phyloP scores from a whole-genome alignment of 1,140 invertebrate genomes.

The Leptoteleia sp. region DNA sequence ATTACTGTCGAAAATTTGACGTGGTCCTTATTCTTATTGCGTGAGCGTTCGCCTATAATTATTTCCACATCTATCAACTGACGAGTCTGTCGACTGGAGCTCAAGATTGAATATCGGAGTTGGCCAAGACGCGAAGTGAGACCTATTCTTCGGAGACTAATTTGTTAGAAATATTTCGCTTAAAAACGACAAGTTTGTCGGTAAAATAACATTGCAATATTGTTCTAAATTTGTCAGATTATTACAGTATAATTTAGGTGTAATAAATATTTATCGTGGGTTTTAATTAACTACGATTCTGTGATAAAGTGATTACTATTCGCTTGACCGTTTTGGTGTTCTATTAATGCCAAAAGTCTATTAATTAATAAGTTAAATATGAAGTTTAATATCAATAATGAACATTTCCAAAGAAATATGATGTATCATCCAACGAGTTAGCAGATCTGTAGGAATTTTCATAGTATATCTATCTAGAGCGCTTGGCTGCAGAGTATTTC shows the following conservation, averaged over 20 bases:
- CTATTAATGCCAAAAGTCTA: constrained; percentile 1
- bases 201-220: too few relatives aligned
- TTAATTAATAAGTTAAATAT: constrained; percentile 22
- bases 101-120: constrained; percentile 77
- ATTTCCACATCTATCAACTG: constrained; percentile 81
- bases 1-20: constrained; percentile 79
- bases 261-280: too few relatives aligned
- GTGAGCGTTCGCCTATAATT: constrained; percentile 79
- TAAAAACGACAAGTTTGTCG: background rate
- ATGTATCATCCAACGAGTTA: constrained; percentile 59
- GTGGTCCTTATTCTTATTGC: constrained; percentile 79
- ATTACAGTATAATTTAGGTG: too few relatives aligned
- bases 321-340: background rate
- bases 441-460: constrained; percentile 64
- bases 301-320: too few relatives aligned
- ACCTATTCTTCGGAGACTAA: constrained; percentile 58
- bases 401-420: constrained; percentile 60
- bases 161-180: constrained; percentile 1
- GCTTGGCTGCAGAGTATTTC: constrained; percentile 77
- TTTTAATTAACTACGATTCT: too few relatives aligned
- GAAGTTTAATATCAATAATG: constrained; percentile 39
- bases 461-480: constrained; percentile 77
- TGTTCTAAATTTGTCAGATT: too few relatives aligned
- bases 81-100: constrained; percentile 58
- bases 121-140: constrained; percentile 72